Evolutionary conservation across 2,888 invertebrate species (phyloP), one percentile per base, ranked within the genome.

Genomic region (Holacanthella duospinosa): DNA sequence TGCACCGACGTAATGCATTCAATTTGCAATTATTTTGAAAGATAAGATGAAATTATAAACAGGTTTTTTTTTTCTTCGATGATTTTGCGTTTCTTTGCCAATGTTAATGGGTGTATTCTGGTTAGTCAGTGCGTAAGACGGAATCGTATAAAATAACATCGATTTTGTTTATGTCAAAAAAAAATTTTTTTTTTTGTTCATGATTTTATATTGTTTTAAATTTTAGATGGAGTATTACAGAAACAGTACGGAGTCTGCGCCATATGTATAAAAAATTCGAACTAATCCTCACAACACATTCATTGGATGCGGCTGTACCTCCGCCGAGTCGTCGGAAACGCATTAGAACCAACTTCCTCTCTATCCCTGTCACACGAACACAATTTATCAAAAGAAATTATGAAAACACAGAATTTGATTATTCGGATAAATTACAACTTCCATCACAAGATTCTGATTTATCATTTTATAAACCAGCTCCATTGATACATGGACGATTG

Each of bases 331-430:
- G 36, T 16, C 48, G 48, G 48, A 9, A 21, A 21, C 48, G 48
- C 6, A 4, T 4, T 48, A 9, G 48, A n/a, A 58, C 54, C 19
- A 61, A 29, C 54, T 63, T 63, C 24, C 63, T 67, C 63, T 63
- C 55, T 24, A 25, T 64, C n/a, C 64, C 67, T 24, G 55, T 61
- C 25, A 55, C 64, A 3, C 59, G 67, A 57, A 59, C 56, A 2
- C 64, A 67, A 55, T 65, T 67, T 29, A 61, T 48, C 21, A 48
- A 48, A 48, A 48, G 48, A 21, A 48, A 48, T 48, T 48, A 48
- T 48, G 48, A 48, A n/a, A 48, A 48, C n/a, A 9, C 21, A 21
- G 48, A 48, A 9, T 12, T 16, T 36, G 21, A 4, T 4, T 21
- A 4, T n/a, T 9, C 16, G 4, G 4, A 48, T 16, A n/a, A 9